Evolutionary conservation across 1,140 invertebrate genomes (phyloP), one percentile per base, ranked within the genome.

Genomic region (Galleria mellonella): DNA sequence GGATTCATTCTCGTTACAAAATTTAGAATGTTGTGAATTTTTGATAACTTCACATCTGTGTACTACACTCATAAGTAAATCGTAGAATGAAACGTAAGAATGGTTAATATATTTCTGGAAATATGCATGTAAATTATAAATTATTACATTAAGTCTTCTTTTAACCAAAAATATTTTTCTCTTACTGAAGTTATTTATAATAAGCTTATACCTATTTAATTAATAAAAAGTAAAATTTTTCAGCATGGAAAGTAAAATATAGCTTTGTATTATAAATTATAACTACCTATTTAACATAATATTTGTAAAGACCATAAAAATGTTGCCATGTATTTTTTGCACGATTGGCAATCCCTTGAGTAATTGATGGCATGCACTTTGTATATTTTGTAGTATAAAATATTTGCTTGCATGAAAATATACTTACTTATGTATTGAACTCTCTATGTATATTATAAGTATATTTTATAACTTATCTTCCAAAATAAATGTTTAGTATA

Each of bases 401-500:
- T 29, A 55, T 51, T 64, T 56, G 72, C 77, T 83, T 79, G 79
- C 79, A 82, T 83, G 79, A 78, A 83, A 76, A 79, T 77, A 71
- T 69, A 51, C 47, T 55, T 63, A 51, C 51, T 55, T 62, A 52
- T 62, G 38, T 61, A 54, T 60, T 48, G 17, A 23, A 23, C 17
- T 23, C 48, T 69, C 41, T 75, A 67, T 60, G 53, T 76, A 71
- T 72, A 51, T 42, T 59, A 62, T 76, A 55, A 61, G 62, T 64
- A 56, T 58, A 50, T 68, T 64, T 68, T 68, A 58, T 51, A 56
- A 35, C 37, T 47, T 78, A 76, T 84, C 81, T 84, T 84, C 81
- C 81, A 84, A 84, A 84, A 82, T 84, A 82, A 84, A 84, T 84
- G 81, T 64, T 64, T 65, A 69, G 52, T 68, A 62, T 72, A 72